Evolutionary conservation across 2,113 vertebrate species (phyloP).

Genomic region (Leucosticte australis): DNA sequence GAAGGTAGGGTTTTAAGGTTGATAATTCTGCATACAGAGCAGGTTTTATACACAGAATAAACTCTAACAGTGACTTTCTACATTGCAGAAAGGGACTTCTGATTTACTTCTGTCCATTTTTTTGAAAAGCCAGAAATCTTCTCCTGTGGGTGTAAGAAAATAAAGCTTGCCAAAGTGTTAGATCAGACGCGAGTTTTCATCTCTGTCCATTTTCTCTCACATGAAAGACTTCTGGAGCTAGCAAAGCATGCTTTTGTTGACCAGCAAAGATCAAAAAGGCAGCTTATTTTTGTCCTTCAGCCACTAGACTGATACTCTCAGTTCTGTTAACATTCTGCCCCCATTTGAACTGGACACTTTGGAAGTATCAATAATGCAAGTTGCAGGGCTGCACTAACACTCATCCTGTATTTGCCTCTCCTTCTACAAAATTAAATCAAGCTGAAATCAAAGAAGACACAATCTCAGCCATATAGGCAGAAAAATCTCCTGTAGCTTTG

Average conservation of each 20-base stretch:
- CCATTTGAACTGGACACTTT: slow-evolving; percentile 60
- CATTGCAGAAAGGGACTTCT: neutral
- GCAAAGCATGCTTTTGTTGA: slow-evolving; percentile 61
- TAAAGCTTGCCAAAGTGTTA: neutral
- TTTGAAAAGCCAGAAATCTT: slow-evolving; percentile 28
- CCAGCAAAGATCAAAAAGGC: slow-evolving; percentile 67
- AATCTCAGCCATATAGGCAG: slow-evolving; percentile 22
- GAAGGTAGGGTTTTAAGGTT: neutral
- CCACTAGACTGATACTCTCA: slow-evolving; percentile 43
- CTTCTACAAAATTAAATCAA: slow-evolving; percentile 55
- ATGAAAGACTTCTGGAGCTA: slow-evolving; percentile 60
- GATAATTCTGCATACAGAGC: neutral
- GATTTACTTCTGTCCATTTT: slow-evolving; percentile 1
- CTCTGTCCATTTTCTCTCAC: slow-evolving; percentile 55
- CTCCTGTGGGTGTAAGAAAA: slow-evolving; percentile 38
- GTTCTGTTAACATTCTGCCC: slow-evolving; percentile 66
- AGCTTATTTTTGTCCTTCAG: slow-evolving; percentile 63
- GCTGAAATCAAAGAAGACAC: slow-evolving; percentile 52
- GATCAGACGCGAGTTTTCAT: slow-evolving; percentile 39
- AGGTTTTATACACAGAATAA: neutral
- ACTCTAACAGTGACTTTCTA: neutral
- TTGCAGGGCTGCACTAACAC: slow-evolving; percentile 47
- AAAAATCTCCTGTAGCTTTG: slow-evolving; percentile 41
- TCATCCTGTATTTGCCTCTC: slow-evolving; percentile 36
- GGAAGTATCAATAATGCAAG: slow-evolving; percentile 70